phyloP scores from a whole-genome alignment of 2,113 vertebrate genomes.

The Zosterops borbonicus region DNA sequence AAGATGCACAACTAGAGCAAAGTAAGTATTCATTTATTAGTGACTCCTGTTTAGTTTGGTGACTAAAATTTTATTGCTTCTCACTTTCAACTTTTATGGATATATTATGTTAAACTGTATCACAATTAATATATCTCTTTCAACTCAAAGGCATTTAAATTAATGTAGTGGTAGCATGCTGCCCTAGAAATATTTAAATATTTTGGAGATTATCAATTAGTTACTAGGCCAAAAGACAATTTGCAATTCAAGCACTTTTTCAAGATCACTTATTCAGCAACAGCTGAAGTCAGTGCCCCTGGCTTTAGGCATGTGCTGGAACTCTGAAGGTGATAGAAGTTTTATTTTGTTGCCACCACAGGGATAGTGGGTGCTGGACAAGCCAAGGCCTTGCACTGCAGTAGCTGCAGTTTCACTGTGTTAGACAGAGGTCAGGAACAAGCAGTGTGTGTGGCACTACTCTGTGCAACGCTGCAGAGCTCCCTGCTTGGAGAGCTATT shows the following conservation, averaged over 20 bases:
- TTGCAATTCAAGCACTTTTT: neutral
- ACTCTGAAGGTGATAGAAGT: neutral
- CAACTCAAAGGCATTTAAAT: neutral
- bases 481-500: neutral
- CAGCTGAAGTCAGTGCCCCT: neutral
- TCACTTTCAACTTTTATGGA: neutral
- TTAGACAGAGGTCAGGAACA: neutral
- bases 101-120: neutral
- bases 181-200: neutral
- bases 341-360: neutral
- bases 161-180: neutral
- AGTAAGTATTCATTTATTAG: neutral
- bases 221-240: neutral
- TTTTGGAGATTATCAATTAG: neutral
- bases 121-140: neutral
- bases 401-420: neutral
- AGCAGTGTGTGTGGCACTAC: neutral
- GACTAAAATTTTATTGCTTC: neutral
- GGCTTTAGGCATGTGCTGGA: neutral
- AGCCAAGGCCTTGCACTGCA: neutral
- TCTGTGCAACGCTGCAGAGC: neutral
- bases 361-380: neutral
- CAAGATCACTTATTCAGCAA: neutral
- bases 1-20: neutral
- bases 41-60: neutral